Evolutionary conservation across 2,888 invertebrate species (phyloP).

Genomic region (Luperina testacea): DNA sequence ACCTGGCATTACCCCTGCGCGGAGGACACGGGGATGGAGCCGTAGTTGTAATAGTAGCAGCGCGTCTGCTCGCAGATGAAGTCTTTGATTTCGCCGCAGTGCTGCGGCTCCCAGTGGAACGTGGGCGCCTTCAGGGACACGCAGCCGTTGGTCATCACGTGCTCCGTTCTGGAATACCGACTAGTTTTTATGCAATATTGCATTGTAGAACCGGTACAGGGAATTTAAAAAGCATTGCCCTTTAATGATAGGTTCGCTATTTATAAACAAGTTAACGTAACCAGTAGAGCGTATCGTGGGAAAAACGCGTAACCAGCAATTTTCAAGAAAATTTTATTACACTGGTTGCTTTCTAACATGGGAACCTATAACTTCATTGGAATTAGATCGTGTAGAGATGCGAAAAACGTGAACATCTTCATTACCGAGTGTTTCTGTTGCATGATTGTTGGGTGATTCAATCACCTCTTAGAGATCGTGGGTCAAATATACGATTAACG

Average conservation of each 20-base stretch:
- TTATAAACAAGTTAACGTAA: constrained; percentile 68
- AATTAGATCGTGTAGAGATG: constrained; percentile 26
- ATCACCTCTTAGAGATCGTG: neutral
- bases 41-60: constrained; percentile 97
- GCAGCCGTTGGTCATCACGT: constrained; percentile 92
- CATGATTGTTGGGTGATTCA: neutral
- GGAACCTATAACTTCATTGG: constrained; percentile 34
- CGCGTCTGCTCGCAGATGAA: constrained; percentile 97
- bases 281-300: constrained; percentile 71
- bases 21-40: constrained; percentile 96
- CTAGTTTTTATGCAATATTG: constrained; percentile 82
- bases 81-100: constrained; percentile 95
- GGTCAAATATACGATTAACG: neutral
- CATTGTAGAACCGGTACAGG: constrained; percentile 65
- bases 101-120: constrained; percentile 95
- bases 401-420: constrained; percentile 30
- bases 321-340: constrained; percentile 64
- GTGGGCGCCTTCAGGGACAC: constrained; percentile 94
- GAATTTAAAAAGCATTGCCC: constrained; percentile 69
- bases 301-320: constrained; percentile 68
- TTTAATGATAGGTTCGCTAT: constrained; percentile 63
- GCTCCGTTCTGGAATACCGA: constrained; percentile 90
- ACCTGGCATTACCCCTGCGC: constrained; percentile 97
- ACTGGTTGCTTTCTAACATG: constrained; percentile 34
- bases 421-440: neutral